Evolutionary conservation across 2,888 invertebrate genomes (phyloP), one percentile per base, ranked within the genome.

Genomic region (Drosophila sordidula): DNA sequence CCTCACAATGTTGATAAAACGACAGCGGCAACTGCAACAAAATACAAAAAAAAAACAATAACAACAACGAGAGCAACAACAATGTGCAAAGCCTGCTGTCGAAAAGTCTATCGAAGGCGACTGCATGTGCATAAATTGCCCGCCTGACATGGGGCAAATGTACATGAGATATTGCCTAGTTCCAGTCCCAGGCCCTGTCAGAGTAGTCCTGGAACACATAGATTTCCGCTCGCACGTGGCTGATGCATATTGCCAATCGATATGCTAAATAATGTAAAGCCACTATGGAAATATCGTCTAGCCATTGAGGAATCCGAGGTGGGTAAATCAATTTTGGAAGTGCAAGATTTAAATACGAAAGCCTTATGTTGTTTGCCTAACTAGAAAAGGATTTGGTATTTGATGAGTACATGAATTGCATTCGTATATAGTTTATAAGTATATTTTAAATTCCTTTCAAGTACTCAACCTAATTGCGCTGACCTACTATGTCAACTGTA

Each of bases 121-220:
- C 74, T 70, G 64, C 66, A 81, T 85, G 79, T 87, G 86, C 79
- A 82, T 85, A 87, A 82, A 87, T 82, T 81, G 66, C 6, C 49
- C 25, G 69, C 56, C 70, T 85, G 80, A 78, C 80, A 81, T 78
- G 56, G 50, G 73, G 70, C 70, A 82, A 82, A 71, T 73, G 68
- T 81, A 75, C 79, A 81, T 81, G 88, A 85, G 67, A 81, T 81
- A 82, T 82, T 61, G 73, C 86, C 75, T 66, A 66, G 68, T 5
- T 34, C 45, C 66, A 29, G 16, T 14, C 11, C 18, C 12, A 50
- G 26, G n/a, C 36, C 22, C 14, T 44, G 26, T 51, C 26, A 11
- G 63, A n/a, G 36, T 5, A 34, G 16, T 44, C 26, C 39, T 34
- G 39, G 25, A 11, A 49, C 12, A 26, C 14, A 50, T 49, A 42